Evolutionary conservation across 1,140 invertebrate genomes (phyloP), one percentile per base, ranked within the genome.

Genomic region (Hermatobates lingyangjiaoensis): DNA sequence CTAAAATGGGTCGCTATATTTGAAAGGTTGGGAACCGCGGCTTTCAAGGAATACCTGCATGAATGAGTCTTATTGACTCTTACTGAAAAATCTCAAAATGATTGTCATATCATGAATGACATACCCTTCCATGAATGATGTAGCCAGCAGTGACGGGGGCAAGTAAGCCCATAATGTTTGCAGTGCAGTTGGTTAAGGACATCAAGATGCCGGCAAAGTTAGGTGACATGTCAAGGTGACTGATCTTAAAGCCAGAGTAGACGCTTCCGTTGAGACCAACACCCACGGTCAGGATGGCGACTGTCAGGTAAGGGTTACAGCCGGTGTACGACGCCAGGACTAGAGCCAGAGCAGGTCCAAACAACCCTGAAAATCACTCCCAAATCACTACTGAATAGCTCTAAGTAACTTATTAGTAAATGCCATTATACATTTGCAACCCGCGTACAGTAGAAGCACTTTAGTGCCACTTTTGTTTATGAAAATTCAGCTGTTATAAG

Each of bases 171-270:
- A 87, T 86, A 30, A 93, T 66, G 63, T 92, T 93, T 26, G 87
- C 89, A 48, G 84, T 72, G 60, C 87, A 91, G 69, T 95, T 95
- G 21, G 89, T 92, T 57, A 94, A 82, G 10, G 88, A 81, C 87
- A 93, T 92, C 15, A 93, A 68, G 57, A 87, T 83, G 23, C 89
- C 87, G 24, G 89, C 89, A 66, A 84, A 88, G 59, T 84, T 77
- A 2, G 88, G 87, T 0, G 88, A 90, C 50, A 95, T 80, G 64
- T 94, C 89, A 58, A 94, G 70, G 66, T 93, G 89, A 62, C 93
- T 93, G 30, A 84, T 79, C 69, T 87, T 86, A 62, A 87, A 87
- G 15, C 84, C 85, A 0, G 83, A 86, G 62, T 87, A 87, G 57
- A 86, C 84, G 56, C 77, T 83, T 53, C 85, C 84, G 62, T 86